Base-by-base conservation (phyloP, 2,113 vertebrate species). In the Heterochromis multidens region DNA sequence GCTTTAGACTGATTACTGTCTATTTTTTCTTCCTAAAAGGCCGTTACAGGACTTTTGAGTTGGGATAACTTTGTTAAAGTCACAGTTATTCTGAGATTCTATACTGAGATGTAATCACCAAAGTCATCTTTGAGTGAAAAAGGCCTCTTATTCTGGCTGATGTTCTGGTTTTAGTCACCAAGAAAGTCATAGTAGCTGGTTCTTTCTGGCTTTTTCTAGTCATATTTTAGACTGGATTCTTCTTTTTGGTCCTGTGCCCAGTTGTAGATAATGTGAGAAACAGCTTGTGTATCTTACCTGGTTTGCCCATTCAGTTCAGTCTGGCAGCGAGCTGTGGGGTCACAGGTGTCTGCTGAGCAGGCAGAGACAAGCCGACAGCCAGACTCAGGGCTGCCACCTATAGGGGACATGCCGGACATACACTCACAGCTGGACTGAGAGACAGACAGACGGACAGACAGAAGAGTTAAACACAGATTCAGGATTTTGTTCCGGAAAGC, bases 401-500 rank as follows among this genome's bases (percentile, higher is more conserved):
- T 2, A 11, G 92, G 93, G 21, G 83, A 59, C 94, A 96, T 95
- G 78, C 97, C 97, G 3, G 76, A 92, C 92, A 96, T 96, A 85
- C 98, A 99, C 13, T 90, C 27, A 87, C 98, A 99, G 58, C 33
- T 81, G 21, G 96, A 95, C 98, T 99, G 93, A 65, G 43, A 84
- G 57, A 79, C 57, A 85, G 23, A 67, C 17, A 72, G 19, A 65
- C 12, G 70, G 7, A 62, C 25, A 57, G 11, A 77, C 7, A 33
- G 19, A 7, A 5, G 56, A 33, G 49, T 81, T 60, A 33, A 29
- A 46, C 33, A 54, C 2, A 29, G 23, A 3, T 23, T 61, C 7
- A 59, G 23, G 37, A 23, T 49, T 33, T 46, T 72, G 14, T 72
- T 74, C 6, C 31, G 14, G 7, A 27, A n/a, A 80, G n/a, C n/a